Percentiles rank a stretch among this genome's conserved stretches.
These are phyloP conservation scores for Drosophila seguyi DNA, from an alignment of 1,140 invertebrate species.

Conservation along the genomic window DNA sequence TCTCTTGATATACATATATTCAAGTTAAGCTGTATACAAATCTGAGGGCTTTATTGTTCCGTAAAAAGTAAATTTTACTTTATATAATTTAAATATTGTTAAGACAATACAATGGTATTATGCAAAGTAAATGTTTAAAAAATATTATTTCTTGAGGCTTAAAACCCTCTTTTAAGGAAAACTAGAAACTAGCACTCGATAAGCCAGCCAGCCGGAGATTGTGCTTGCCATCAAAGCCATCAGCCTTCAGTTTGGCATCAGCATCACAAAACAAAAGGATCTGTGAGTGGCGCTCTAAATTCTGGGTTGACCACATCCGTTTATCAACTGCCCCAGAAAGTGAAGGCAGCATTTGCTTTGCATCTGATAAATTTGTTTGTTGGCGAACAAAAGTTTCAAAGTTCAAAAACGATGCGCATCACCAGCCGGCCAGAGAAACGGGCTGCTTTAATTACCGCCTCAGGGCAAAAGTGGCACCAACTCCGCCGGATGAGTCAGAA, in stretches of 20 bases:
- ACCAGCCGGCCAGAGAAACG: conserved; percentile 46
- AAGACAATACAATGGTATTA: not conserved
- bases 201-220: conserved; percentile 3
- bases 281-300: conserved; percentile 15
- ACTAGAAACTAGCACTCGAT: conserved; percentile 1
- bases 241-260: conserved; percentile 9
- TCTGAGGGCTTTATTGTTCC: no score
- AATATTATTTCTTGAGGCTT: not conserved
- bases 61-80: no score
- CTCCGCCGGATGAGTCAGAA: conserved; percentile 53
- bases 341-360: conserved; percentile 49
- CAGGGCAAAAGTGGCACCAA: conserved; percentile 17
- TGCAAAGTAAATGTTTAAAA: not conserved
- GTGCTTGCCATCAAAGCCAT: conserved; percentile 14
- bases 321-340: conserved; percentile 38
- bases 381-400: conserved; percentile 66
- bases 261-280: conserved; percentile 29
- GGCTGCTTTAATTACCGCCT: conserved; percentile 36
- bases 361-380: conserved; percentile 68
- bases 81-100: not conserved
- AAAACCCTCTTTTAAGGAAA: not conserved
- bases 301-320: conserved; percentile 33
- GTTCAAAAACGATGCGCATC: conserved; percentile 64
- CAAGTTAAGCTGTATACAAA: not conserved
- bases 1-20: not conserved